Percentiles rank a stretch among this genome's conserved stretches.
These are phyloP conservation scores for Synergus gifuensis DNA, from an alignment of 2,888 invertebrate species.

Conservation along the genomic window DNA sequence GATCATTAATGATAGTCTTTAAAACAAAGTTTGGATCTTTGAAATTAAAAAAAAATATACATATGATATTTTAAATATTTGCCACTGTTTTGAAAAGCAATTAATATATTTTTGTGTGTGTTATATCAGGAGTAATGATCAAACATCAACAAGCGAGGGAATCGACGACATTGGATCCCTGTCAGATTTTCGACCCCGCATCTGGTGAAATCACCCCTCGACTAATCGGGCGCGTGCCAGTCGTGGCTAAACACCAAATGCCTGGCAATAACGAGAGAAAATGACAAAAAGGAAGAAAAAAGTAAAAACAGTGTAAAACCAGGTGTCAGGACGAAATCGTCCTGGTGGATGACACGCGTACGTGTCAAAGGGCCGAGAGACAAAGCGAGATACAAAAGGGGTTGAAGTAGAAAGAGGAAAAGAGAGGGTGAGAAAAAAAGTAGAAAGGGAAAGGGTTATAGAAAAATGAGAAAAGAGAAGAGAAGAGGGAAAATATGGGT, in stretches of 20 bases:
- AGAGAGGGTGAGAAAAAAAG: constrained; percentile 50
- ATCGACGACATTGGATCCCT: constrained; percentile 8
- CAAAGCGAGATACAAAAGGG: constrained; percentile 48
- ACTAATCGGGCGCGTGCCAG: constrained; percentile 42
- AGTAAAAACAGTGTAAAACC: constrained; percentile 65
- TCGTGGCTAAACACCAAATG: constrained; percentile 48
- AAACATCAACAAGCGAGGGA: constrained; percentile 10
- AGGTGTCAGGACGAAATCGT: constrained; percentile 73
- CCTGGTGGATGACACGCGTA: constrained; percentile 73
- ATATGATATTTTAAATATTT: too few relatives aligned
- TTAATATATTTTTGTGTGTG: background rate
- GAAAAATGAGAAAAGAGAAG: constrained; percentile 52
- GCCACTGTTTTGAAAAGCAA: background rate
- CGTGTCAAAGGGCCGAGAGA: constrained; percentile 58
- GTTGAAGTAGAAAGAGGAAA: constrained; percentile 50
- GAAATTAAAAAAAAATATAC: too few relatives aligned
- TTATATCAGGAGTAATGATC: constrained; percentile 10
- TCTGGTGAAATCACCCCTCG: constrained; percentile 26
- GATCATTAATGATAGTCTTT: too few relatives aligned
- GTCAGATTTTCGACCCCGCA: constrained; percentile 31
- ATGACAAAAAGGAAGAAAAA: constrained; percentile 50
- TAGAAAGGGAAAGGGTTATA: constrained; percentile 46
- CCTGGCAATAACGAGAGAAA: constrained; percentile 43
- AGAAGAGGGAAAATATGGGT: constrained; percentile 41
- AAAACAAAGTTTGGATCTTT: too few relatives aligned